Percentiles rank a stretch among this genome's conserved stretches.
phyloP scores from a whole-genome alignment of 1,140 invertebrate species.

The Neelides sp. region DNA sequence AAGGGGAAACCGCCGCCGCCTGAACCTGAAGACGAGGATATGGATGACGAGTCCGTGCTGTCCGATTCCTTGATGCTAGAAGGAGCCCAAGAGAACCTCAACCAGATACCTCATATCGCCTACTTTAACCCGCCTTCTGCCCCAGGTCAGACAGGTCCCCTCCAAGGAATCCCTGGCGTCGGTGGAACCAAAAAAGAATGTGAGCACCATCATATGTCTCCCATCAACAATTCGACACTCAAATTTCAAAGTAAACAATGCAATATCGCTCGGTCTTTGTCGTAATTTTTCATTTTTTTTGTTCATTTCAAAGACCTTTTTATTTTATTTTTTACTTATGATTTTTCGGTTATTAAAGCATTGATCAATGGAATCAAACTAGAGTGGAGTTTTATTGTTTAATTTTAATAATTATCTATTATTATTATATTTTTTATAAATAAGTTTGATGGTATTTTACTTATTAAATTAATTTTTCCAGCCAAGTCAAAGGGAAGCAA shows the following conservation, averaged over 20 bases:
- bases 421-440: constrained; percentile 1
- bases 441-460: constrained; percentile 2
- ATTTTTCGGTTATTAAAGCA: no score
- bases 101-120: constrained; percentile 29
- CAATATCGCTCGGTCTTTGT: neutral
- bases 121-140: constrained; percentile 28
- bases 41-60: neutral
- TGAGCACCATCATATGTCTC: neutral
- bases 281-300: constrained; percentile 7
- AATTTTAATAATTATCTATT: constrained; percentile 1
- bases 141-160: constrained; percentile 20
- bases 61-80: neutral
- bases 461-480: constrained; percentile 2
- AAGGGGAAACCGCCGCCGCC: neutral
- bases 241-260: neutral
- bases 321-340: no score
- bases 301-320: no score
- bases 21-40: constrained; percentile 4
- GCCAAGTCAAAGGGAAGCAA: constrained; percentile 38
- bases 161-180: constrained; percentile 26
- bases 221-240: neutral
- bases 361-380: no score
- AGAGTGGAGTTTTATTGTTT: neutral
- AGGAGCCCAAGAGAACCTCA: constrained; percentile 3
- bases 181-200: constrained; percentile 29